Evolutionary conservation across 1,140 invertebrate genomes (phyloP).

Genomic region (Cotesia vestalis): DNA sequence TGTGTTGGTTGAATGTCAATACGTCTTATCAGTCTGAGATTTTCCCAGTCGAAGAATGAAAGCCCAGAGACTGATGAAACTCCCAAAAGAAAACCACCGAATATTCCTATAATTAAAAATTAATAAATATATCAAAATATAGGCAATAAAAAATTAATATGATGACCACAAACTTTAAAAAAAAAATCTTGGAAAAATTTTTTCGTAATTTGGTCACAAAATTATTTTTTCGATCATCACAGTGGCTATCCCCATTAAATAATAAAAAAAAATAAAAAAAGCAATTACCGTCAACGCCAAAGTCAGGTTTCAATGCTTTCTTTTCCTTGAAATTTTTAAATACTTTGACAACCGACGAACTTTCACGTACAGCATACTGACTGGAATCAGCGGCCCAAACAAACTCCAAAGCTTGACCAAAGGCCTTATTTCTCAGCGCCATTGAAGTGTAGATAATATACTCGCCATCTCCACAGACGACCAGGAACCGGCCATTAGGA

Average conservation of each 20-base stretch:
- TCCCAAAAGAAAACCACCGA: constrained; percentile 93
- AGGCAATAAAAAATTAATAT: constrained; percentile 69
- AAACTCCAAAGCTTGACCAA: constrained; percentile 98
- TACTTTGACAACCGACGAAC: constrained; percentile 87
- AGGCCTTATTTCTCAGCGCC: constrained; percentile 98
- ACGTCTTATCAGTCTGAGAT: constrained; percentile 87
- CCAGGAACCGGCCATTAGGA: constrained; percentile 98
- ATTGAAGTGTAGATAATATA: constrained; percentile 99
- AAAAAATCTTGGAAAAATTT: no score
- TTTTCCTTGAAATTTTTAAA: constrained; percentile 99
- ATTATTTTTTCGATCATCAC: no score
- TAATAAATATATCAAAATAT: not conserved
- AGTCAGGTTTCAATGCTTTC: constrained; percentile 94
- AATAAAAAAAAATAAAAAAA: not conserved
- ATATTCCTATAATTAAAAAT: constrained; percentile 77
- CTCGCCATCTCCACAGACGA: constrained; percentile 99
- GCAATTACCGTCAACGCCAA: constrained; percentile 85
- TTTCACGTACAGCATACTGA: constrained; percentile 93
- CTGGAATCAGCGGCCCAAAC: constrained; percentile 98
- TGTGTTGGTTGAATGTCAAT: constrained; percentile 95
- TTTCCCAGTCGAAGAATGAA: constrained; percentile 98
- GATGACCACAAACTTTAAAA: constrained; percentile 84
- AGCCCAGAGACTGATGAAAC: constrained; percentile 93
- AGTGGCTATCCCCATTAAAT: no score
- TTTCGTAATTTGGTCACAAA: not conserved